Evolutionary conservation across 1,140 invertebrate species (phyloP).

Genomic region (Popillia japonica): DNA sequence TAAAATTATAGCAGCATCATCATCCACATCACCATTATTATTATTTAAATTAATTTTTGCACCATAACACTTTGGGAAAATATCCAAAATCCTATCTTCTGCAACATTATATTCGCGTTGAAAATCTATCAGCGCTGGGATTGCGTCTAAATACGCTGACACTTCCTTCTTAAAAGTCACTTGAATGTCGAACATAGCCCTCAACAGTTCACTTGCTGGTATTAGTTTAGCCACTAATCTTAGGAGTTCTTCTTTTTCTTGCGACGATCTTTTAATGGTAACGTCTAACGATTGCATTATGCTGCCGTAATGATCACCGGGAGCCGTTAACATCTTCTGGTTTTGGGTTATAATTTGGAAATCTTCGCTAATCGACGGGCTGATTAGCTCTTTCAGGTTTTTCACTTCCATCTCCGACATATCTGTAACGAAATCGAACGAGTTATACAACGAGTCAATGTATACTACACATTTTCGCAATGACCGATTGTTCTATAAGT

Average conservation of each 20-base stretch:
- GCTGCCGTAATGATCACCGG: slow-evolving; percentile 58
- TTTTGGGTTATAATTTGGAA: slow-evolving; percentile 52
- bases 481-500: slow-evolving; percentile 23
- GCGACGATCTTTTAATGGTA: slow-evolving; percentile 45
- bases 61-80: slow-evolving; percentile 65
- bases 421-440: slow-evolving; percentile 28
- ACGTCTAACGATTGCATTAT: slow-evolving; percentile 55
- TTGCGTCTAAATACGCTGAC: slow-evolving; percentile 64
- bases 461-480: slow-evolving; percentile 1
- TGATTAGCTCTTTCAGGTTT: slow-evolving; percentile 50
- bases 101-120: slow-evolving; percentile 62
- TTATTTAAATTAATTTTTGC: slow-evolving; percentile 62
- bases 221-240: slow-evolving; percentile 68
- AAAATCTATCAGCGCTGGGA: slow-evolving; percentile 62
- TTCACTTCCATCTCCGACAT: slow-evolving; percentile 50
- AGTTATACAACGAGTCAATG: neutral
- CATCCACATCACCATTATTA: slow-evolving; percentile 61
- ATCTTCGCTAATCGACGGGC: slow-evolving; percentile 48
- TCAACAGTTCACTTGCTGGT: slow-evolving; percentile 64
- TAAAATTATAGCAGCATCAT: slow-evolving; percentile 66
- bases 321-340: slow-evolving; percentile 52
- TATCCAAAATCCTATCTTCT: slow-evolving; percentile 59
- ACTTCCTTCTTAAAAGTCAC: slow-evolving; percentile 68
- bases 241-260: slow-evolving; percentile 55
- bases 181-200: slow-evolving; percentile 67